Conservation (phyloP, 2,888 invertebrate genomes). For the Trimorus sp. region DNA sequence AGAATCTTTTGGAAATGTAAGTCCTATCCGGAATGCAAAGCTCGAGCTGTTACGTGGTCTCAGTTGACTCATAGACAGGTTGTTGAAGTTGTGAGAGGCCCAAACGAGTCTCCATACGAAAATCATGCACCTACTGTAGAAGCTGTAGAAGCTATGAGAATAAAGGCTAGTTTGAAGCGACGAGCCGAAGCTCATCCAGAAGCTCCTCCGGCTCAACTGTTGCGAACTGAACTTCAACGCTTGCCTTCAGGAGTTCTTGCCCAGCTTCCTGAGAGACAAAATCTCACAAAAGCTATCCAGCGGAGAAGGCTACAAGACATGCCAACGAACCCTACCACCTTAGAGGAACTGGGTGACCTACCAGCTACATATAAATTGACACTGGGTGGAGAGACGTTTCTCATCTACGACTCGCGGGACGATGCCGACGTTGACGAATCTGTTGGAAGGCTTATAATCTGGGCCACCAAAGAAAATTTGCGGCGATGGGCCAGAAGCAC, state of each 20-base stretch:
- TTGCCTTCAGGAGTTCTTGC: constrained; percentile 25
- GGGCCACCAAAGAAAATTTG: no score
- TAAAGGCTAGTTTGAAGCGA: no score
- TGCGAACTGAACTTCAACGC: constrained; percentile 23
- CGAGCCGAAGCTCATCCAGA: no score
- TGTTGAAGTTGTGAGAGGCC: constrained; percentile 20
- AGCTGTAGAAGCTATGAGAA: no score
- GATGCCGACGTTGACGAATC: neutral
- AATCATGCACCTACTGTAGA: no score
- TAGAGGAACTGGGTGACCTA: constrained; percentile 15
- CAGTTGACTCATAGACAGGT: constrained; percentile 13
- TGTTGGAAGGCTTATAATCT: no score
- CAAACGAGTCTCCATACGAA: neutral
- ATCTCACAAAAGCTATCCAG: constrained; percentile 36
- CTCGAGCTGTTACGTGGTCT: constrained; percentile 15
- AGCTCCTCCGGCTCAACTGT: neutral
- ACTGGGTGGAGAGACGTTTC: constrained; percentile 27
- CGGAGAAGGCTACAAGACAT: constrained; percentile 24
- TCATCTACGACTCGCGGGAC: constrained; percentile 12
- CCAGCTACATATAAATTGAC: constrained; percentile 22
- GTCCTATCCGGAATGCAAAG: constrained; percentile 21
- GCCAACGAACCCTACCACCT: constrained; percentile 12
- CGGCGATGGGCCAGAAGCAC: no score
- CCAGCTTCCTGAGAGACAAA: constrained; percentile 25
- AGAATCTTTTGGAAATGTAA: constrained; percentile 26